Evolutionary conservation across 2,888 invertebrate species (phyloP), one percentile per base, ranked within the genome.

Genomic region (Metopia argyrocephala): DNA sequence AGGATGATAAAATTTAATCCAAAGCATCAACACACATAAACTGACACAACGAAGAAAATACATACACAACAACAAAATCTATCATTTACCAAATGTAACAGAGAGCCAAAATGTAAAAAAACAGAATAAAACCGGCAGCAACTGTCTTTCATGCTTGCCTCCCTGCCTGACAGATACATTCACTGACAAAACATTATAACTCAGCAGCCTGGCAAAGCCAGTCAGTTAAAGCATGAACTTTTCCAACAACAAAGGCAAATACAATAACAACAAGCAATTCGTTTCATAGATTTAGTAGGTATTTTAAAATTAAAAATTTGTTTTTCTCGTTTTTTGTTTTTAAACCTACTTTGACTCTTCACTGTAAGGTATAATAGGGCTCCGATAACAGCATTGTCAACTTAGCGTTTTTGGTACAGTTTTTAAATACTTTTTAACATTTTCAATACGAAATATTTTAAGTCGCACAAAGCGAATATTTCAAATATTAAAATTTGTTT

Each of bases 31-130:
- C 74, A 80, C 71, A 70, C 70, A 48, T 76, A 81, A 78, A 76
- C 70, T 78, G 79, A 81, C 73, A 70, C 78, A 82, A 82, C 62
- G 69, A 82, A 81, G 78, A 83, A 78, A 80, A 82, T 78, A 82
- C 64, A 84, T 62, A 82, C 66, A 78, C 84, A 73, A 62, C 38
- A 38, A 82, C 69, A 78, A 84, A 73, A 62, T 73, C 76, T 62
- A 12, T 15, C 12, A 75, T 75, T 78, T 59, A 61, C 69, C 56
- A n/a, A 46, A 52, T 70, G 64, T 54, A 78, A 65, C 64, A 73
- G 57, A 73, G 46, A 50, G 56, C 69, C 48, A 27, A 62, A 69
- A 68, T 28, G 52, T 54, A 21, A 62, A 20, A 25, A 25, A 61
- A 54, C 21, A 46, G 28, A 5, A 71, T 23, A 45, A 57, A 38